Evolutionary conservation across 2,113 vertebrate genomes (phyloP), one percentile per base, ranked within the genome.

Genomic region (Dasyprocta punctata): DNA sequence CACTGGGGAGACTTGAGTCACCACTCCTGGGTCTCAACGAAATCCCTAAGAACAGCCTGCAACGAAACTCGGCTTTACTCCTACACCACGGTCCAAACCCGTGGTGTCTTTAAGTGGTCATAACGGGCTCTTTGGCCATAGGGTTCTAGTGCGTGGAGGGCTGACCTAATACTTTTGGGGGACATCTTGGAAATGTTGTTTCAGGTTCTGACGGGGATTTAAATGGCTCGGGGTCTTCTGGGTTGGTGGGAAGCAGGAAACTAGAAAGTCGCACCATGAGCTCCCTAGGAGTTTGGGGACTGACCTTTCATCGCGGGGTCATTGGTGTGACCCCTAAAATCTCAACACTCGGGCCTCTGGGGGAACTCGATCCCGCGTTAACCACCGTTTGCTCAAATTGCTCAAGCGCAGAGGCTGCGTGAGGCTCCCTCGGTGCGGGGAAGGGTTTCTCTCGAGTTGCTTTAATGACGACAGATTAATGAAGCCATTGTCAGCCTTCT

Each of bases 1-100:
- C 30, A 52, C 69, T 77, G 69, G 52, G 75, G 89, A 92, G 67
- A 94, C 89, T 52, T 52, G 85, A 94, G 85, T 75, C 87, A 54
- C 3, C 13, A 28, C 89, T 90, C 49, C 78, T 86, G 77, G 89
- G 60, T 47, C 71, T 93, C 83, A 49, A 61, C 38, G 77, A 89
- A 96, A 86, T 75, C 77, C 54, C 58, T 78, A 52, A 90, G n/a
- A 95, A 80, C 14, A n/a, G 54, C 63, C 7, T 14, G 77, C 84
- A 97, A 93, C 10, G 28, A 95, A 96, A n/a, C 30, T n/a, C 1
- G 28, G 38, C 47, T 81, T 60, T 82, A n/a, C 58, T 92, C 47
- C 93, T 65, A 7, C 19, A 44, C 26, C 28, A 13, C 36, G 17
- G 54, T 41, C 63, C 38, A 86, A 44, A 36, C 58, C 86, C 30